Conservation (phyloP, 2,888 invertebrate genomes). For the Eustalomyia histrio region DNA sequence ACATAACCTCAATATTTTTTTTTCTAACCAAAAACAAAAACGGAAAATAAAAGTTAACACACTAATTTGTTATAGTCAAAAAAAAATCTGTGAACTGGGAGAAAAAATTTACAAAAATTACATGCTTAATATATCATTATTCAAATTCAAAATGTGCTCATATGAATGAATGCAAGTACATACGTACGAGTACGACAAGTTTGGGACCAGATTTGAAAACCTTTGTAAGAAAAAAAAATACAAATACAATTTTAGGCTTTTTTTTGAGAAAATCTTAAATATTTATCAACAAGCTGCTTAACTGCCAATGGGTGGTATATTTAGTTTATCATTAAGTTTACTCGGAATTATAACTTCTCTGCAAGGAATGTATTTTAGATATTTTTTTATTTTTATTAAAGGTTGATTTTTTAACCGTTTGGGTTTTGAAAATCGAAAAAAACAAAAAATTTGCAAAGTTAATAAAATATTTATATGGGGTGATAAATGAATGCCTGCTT, state of each 20-base stretch:
- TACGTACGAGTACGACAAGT: not conserved
- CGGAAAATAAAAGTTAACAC: slow-evolving; percentile 33
- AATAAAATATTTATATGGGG: too few relatives aligned
- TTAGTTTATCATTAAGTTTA: too few relatives aligned
- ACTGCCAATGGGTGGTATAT: not conserved
- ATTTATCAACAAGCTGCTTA: not conserved
- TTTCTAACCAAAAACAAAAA: slow-evolving; percentile 6
- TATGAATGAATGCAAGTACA: not conserved
- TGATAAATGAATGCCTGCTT: too few relatives aligned
- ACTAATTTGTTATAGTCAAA: slow-evolving; percentile 50
- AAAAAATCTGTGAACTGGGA: slow-evolving; percentile 2
- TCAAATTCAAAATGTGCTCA: not conserved
- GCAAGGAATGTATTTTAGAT: too few relatives aligned
- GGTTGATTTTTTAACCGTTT: too few relatives aligned
- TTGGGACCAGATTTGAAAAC: not conserved
- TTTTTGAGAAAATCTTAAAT: not conserved
- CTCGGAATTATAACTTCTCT: too few relatives aligned
- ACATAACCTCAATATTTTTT: slow-evolving; percentile 58
- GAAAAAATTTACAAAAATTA: slow-evolving; percentile 37
- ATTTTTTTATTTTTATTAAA: too few relatives aligned
- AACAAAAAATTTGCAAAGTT: too few relatives aligned
- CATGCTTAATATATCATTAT: slow-evolving; percentile 1
- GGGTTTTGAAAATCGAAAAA: too few relatives aligned
- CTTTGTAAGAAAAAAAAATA: not conserved
- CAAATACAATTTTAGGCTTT: not conserved